Evolutionary conservation across 2,888 invertebrate species (phyloP), one percentile per base, ranked within the genome.

Genomic region (Calameuta filiformis): DNA sequence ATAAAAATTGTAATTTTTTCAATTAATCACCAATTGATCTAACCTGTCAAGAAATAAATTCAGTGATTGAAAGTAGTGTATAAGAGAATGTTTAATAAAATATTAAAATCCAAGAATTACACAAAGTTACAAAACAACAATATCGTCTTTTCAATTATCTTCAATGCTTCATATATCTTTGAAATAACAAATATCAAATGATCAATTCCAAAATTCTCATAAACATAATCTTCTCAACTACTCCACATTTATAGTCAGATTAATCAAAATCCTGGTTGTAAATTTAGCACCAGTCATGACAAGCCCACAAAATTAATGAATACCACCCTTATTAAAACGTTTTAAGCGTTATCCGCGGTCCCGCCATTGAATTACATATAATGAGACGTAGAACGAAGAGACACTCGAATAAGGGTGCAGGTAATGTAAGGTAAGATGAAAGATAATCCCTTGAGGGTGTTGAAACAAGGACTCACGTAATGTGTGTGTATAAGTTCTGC

Each of bases 371-470:
- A 56, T 40, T 56, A 56, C 56, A 3, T 23, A 34, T 71, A 34
- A 71, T 71, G n/a, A 71, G 12, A 71, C 33, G 71, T 71, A 56
- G 23, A 56, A 9, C 56, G 71, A 31, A n/a, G 71, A 23, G 31
- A 31, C 12, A 71, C 31, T 12, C 6, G 56, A 9, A 56, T 56
- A 56, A 23, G 71, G 31, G 33, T 71, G 71, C 71, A 71, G 71
- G 34, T 31, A 71, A 34, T 33, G 12, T 33, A 34, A 71, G 71
- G 77, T 78, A 80, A 56, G 80, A 78, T 76, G 79, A 77, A 77
- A 75, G 82, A 81, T 87, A 87, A 88, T 87, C 85, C 85, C 83
- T 85, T 86, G 81, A 82, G 31, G 81, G 83, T 85, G 84, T 84
- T 85, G 82, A 84, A 85, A 79, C 31, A 34, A 34, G 71, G 34